phyloP scores from a whole-genome alignment of 2,797 vertebrate genomes.

The Sarcophilus harrisii region DNA sequence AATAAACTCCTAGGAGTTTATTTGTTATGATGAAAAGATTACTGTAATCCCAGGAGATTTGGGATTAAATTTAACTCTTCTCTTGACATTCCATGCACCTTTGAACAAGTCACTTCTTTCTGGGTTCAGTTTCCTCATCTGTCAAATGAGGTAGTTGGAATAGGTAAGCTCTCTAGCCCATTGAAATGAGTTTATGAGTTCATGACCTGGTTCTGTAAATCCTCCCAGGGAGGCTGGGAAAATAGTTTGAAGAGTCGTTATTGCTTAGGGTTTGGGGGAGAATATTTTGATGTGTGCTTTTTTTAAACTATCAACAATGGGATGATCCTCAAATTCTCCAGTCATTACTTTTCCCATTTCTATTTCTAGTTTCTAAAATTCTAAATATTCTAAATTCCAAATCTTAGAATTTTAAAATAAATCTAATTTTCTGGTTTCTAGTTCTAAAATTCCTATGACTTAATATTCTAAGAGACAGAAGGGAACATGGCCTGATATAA shows the following conservation, averaged over 20 bases:
- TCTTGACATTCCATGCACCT: neutral
- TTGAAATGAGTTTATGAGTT: neutral
- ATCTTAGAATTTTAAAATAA: no score
- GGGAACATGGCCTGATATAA: neutral
- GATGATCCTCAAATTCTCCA: neutral
- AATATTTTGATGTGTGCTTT: no score
- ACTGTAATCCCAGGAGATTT: neutral
- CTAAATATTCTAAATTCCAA: neutral
- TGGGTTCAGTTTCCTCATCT: neutral
- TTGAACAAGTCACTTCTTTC: neutral
- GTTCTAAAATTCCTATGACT: no score
- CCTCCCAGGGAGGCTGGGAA: neutral
- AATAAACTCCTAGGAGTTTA: conserved; percentile 29
- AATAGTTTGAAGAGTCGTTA: neutral
- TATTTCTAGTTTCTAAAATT: neutral
- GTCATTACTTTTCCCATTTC: neutral
- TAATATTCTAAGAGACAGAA: neutral
- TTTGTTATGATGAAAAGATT: neutral
- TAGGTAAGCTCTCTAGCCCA: neutral
- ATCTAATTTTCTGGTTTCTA: no score
- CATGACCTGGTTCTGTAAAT: neutral
- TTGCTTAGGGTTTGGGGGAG: neutral
- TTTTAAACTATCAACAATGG: neutral
- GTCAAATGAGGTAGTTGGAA: neutral
- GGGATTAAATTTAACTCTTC: neutral